These are phyloP conservation scores for Lithodes maja DNA, from an alignment of 2,888 invertebrate genomes.

Conservation along the genomic window DNA sequence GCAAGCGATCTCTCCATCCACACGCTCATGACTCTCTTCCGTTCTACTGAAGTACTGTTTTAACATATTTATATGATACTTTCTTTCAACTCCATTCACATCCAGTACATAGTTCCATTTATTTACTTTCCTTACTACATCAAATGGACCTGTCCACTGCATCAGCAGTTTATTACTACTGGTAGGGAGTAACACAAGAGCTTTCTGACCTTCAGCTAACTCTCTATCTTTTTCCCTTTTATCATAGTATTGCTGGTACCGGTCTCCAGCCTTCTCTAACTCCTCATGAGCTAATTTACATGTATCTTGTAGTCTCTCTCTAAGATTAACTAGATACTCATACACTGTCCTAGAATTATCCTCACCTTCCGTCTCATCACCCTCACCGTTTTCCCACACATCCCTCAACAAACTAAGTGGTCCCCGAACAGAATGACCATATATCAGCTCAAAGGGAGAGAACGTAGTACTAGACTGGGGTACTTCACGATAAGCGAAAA, in stretches of 20 bases:
- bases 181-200: not conserved
- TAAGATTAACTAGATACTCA: constrained; percentile 19
- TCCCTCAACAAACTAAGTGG: constrained; percentile 23
- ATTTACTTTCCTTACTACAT: constrained; percentile 9
- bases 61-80: constrained; percentile 25
- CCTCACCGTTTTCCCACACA: constrained; percentile 2
- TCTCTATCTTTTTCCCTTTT: not conserved
- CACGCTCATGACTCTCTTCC: not conserved
- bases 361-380: not conserved
- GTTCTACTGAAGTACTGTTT: not conserved
- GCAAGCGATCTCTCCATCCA: not conserved
- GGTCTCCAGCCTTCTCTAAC: constrained; percentile 23
- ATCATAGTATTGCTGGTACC: not conserved
- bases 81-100: constrained; percentile 4
- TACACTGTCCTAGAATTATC: not conserved
- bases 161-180: not conserved
- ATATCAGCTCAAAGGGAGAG: constrained; percentile 15
- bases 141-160: constrained; percentile 8
- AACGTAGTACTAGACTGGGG: constrained; percentile 26
- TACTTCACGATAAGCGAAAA: constrained; percentile 28
- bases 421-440: constrained; percentile 17
- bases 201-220: not conserved
- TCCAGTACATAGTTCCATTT: constrained; percentile 15
- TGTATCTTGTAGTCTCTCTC: constrained; percentile 13
- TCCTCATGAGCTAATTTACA: constrained; percentile 24